Conservation (phyloP, 2,888 invertebrate genomes). For the Boloria euphrosyne region DNA sequence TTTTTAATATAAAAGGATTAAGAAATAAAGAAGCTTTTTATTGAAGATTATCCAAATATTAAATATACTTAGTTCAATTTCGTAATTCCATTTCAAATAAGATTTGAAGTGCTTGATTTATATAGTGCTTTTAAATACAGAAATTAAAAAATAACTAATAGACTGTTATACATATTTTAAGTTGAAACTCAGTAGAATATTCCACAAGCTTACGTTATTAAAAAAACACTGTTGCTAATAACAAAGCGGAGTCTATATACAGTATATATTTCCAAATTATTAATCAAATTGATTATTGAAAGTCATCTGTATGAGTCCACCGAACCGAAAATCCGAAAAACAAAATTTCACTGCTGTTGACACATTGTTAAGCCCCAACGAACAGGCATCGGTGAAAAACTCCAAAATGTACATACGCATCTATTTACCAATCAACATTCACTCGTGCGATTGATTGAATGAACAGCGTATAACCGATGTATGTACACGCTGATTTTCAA, state of each 20-base stretch:
- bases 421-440: conserved; percentile 70
- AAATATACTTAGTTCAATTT: no score
- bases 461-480: conserved; percentile 42
- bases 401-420: conserved; percentile 42
- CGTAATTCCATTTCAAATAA: no score
- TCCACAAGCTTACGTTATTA: no score
- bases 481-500: neutral
- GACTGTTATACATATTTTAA: no score
- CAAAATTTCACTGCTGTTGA: conserved; percentile 52
- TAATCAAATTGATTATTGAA: conserved; percentile 22
- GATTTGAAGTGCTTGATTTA: no score
- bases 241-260: neutral
- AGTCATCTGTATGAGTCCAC: conserved; percentile 20
- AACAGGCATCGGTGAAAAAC: conserved; percentile 42
- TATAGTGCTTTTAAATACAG: no score
- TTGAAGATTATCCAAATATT: no score
- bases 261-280: conserved; percentile 10
- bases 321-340: conserved; percentile 31
- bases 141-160: no score
- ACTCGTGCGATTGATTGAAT: conserved; percentile 66
- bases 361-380: conserved; percentile 58
- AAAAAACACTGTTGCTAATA: neutral
- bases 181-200: no score
- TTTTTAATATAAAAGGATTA: no score
- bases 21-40: no score